Conservation (phyloP, 23 tunicate genomes). For the Ciona savignyi region DNA sequence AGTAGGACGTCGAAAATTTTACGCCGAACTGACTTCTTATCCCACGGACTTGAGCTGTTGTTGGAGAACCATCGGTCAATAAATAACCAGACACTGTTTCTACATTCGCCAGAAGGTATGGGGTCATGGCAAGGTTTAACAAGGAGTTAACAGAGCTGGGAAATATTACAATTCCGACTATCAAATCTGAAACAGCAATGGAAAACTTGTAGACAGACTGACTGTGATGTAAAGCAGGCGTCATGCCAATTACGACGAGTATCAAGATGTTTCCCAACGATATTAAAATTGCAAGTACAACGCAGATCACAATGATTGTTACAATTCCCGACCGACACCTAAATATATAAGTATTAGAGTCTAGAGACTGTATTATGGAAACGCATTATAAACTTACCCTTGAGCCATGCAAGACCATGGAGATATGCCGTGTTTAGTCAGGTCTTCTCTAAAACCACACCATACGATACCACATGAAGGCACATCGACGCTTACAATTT, state of each 20-base stretch:
- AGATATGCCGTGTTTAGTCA: neutral
- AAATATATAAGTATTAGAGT: no score
- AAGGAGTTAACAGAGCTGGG: neutral
- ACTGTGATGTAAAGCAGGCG: neutral
- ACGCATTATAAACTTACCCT: neutral
- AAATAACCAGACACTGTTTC: neutral
- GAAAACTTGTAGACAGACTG: neutral
- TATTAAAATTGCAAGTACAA: neutral
- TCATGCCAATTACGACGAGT: neutral
- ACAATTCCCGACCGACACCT: neutral
- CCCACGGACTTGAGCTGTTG: neutral
- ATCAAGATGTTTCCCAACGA: neutral
- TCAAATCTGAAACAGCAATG: neutral
- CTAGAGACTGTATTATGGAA: no score
- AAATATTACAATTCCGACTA: neutral
- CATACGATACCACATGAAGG: neutral
- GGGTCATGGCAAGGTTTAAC: neutral
- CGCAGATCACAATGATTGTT: neutral
- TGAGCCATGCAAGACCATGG: neutral
- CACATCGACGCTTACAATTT: neutral
- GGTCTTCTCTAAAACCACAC: neutral
- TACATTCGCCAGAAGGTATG: neutral
- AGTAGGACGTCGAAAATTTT: neutral
- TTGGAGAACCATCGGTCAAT: neutral
- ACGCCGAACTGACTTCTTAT: neutral